A percentile compares a stretch with the other conserved stretches of the same genome.
Conservation (phyloP, 2,797 vertebrate genomes). For the Nyctalus aviator region DNA sequence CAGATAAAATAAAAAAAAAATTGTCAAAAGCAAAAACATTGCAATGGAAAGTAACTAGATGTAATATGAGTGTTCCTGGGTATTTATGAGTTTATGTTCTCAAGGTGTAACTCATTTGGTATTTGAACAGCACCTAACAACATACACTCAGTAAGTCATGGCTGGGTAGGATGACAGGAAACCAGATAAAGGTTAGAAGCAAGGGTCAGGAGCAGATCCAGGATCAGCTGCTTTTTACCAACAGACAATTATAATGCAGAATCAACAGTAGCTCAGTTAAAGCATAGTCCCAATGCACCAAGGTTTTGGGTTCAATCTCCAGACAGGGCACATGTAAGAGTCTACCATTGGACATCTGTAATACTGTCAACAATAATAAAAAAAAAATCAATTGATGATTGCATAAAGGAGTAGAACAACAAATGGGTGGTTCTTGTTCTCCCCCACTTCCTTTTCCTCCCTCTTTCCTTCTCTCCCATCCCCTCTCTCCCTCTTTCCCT, state of each 20-base stretch:
- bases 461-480: too few relatives aligned
- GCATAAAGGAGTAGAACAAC: not conserved
- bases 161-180: not conserved
- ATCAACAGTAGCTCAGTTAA: not conserved
- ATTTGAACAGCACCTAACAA: not conserved
- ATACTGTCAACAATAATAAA: not conserved
- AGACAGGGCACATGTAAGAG: not conserved
- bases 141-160: not conserved
- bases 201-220: not conserved
- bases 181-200: not conserved
- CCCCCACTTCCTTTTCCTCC: too few relatives aligned
- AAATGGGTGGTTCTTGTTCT: not conserved
- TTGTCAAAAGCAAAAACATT: not conserved
- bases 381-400: not conserved
- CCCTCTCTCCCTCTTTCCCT: accelerated
- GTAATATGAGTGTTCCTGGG: not conserved
- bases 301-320: not conserved
- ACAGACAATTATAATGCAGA: not conserved
- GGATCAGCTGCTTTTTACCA: not conserved
- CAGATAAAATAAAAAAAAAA: not conserved
- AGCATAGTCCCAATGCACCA: not conserved
- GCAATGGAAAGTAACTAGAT: not conserved
- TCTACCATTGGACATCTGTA: not conserved
- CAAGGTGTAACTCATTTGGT: not conserved
- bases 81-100: not conserved